Conservation (phyloP, 2,888 invertebrate genomes). For the Athripsodes cinereus region DNA sequence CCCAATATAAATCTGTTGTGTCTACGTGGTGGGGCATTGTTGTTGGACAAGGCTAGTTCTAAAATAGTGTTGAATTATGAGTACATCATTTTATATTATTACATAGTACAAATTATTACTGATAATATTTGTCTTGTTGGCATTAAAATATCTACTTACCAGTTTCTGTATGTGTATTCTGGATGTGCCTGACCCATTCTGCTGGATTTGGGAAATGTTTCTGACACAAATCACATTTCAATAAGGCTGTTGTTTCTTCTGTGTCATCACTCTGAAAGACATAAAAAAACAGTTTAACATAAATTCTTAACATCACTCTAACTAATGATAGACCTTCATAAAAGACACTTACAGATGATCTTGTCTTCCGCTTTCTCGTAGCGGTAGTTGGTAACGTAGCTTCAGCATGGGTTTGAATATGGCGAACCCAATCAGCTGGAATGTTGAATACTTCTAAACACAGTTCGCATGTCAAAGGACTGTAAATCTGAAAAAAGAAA, state of each 20-base stretch:
- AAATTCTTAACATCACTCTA: no score
- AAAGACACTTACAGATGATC: slow-evolving; percentile 47
- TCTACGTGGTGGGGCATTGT: slow-evolving; percentile 59
- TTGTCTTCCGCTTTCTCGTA: slow-evolving; percentile 53
- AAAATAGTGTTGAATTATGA: no score
- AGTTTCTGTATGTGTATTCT: slow-evolving; percentile 73
- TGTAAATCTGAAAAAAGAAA: slow-evolving; percentile 49
- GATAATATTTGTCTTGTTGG: no score
- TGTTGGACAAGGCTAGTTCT: slow-evolving; percentile 73
- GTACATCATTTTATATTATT: no score
- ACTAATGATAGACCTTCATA: no score
- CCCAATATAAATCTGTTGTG: slow-evolving; percentile 55
- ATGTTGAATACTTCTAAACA: slow-evolving; percentile 78
- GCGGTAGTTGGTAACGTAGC: slow-evolving; percentile 49
- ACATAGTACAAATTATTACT: no score
- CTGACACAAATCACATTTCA: slow-evolving; percentile 73
- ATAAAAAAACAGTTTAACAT: no score
- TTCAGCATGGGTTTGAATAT: slow-evolving; percentile 74
- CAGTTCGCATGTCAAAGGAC: slow-evolving; percentile 74
- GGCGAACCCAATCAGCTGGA: slow-evolving; percentile 77
- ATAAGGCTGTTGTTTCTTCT: slow-evolving; percentile 65
- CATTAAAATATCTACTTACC: slow-evolving; percentile 33
- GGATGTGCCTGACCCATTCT: slow-evolving; percentile 84
- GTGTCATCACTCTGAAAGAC: slow-evolving; percentile 56
- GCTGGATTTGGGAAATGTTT: slow-evolving; percentile 72